A percentile compares a stretch with the other conserved stretches of the same genome.
Conservation (phyloP, 2,113 vertebrate genomes). For the Rhineura floridana region DNA sequence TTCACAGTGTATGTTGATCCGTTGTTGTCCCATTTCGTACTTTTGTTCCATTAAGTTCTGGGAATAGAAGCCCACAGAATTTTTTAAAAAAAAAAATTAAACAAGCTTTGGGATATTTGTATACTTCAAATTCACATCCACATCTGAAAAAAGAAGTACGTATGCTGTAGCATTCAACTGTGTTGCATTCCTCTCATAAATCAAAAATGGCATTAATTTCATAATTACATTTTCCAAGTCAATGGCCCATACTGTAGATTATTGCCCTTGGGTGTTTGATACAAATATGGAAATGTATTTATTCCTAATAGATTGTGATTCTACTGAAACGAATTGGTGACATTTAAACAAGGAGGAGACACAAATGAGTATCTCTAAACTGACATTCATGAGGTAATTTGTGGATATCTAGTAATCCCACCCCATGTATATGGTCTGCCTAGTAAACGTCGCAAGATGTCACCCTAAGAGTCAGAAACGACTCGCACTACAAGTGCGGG, state of each 20-base stretch:
- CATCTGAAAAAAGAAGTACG: slow-evolving; percentile 57
- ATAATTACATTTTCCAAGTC: slow-evolving; percentile 80
- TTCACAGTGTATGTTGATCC: slow-evolving; percentile 7
- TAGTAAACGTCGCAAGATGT: no score
- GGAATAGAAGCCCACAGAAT: background rate
- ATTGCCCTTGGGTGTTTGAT: slow-evolving; percentile 70
- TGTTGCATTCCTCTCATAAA: slow-evolving; percentile 64
- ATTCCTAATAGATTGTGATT: slow-evolving; percentile 58
- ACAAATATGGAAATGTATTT: slow-evolving; percentile 65
- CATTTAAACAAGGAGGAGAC: slow-evolving; percentile 52
- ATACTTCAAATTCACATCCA: slow-evolving; percentile 54
- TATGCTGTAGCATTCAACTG: slow-evolving; percentile 62
- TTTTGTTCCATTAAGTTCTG: background rate
- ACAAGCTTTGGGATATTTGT: slow-evolving; percentile 31
- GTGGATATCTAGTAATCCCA: no score
- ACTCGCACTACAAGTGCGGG: no score
- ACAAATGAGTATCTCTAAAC: background rate
- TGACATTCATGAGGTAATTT: background rate
- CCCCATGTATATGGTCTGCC: no score
- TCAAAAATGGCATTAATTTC: slow-evolving; percentile 75
- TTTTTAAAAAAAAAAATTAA: slow-evolving; percentile 17
- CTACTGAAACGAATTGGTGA: slow-evolving; percentile 23
- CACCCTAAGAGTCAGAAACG: no score
- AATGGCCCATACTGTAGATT: slow-evolving; percentile 71
- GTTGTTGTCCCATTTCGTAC: background rate